These are phyloP conservation scores for Aphelenchoides besseyi DNA, from an alignment of 1,140 invertebrate species.

Conservation along the genomic window DNA sequence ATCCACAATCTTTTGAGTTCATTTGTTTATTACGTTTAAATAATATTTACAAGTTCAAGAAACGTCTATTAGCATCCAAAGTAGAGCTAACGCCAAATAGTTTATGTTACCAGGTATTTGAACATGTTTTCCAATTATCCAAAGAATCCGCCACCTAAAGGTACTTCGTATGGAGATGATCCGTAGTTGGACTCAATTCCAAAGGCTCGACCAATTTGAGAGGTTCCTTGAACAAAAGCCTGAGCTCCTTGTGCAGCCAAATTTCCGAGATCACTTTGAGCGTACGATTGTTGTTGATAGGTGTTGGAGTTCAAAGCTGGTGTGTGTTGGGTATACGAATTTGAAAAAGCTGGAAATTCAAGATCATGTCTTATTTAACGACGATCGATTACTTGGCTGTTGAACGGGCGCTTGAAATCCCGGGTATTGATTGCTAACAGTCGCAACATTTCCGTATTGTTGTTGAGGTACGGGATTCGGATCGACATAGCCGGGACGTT, in stretches of 20 bases:
- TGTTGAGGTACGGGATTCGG: constrained; percentile 35
- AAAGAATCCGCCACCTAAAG: background rate
- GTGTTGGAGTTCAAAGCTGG: background rate
- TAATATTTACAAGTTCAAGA: too few relatives aligned
- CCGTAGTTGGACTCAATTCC: background rate
- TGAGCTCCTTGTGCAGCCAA: constrained; percentile 11
- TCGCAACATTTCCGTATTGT: background rate
- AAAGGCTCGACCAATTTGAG: background rate
- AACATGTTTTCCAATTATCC: too few relatives aligned
- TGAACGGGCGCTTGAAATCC: background rate
- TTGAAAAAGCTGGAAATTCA: background rate
- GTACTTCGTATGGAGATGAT: background rate
- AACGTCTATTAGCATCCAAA: too few relatives aligned
- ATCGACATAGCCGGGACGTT: background rate
- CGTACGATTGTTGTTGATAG: background rate
- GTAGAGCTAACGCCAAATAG: too few relatives aligned
- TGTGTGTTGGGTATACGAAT: background rate
- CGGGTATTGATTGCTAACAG: background rate
- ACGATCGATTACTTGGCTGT: background rate
- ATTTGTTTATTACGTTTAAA: too few relatives aligned
- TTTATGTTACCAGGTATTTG: too few relatives aligned
- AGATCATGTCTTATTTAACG: background rate
- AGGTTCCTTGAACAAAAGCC: background rate
- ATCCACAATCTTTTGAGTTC: too few relatives aligned
- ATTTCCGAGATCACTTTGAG: background rate